These are phyloP conservation scores for Hepsetus odoe DNA, from an alignment of 2,113 vertebrate genomes.

Conservation along the genomic window DNA sequence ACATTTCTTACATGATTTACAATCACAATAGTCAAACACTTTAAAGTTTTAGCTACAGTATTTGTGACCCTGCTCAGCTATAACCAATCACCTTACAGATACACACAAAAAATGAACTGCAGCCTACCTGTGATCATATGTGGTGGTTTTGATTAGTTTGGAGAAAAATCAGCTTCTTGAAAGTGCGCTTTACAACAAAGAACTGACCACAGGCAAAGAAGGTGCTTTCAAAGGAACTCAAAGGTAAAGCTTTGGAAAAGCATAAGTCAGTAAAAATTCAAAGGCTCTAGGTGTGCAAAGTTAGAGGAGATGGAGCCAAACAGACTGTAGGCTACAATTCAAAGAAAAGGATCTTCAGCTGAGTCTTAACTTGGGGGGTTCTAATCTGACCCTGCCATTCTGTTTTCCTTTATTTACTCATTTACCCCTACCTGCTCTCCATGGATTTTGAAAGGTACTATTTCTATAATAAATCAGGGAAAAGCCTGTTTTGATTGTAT, in stretches of 20 bases:
- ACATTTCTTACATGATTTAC: too few species aligned
- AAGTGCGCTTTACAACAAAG: background rate
- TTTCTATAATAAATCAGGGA: background rate
- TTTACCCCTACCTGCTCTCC: background rate
- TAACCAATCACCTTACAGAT: background rate
- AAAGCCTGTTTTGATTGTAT: background rate
- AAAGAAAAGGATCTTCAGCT: background rate
- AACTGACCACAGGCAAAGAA: background rate
- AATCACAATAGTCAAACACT: too few species aligned
- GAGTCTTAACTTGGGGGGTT: background rate
- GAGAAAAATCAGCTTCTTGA: background rate
- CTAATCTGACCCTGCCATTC: background rate
- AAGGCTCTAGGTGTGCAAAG: slow-evolving; percentile 1
- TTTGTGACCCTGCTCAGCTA: too few species aligned
- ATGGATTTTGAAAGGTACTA: background rate
- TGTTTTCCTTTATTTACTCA: background rate
- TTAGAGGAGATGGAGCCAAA: background rate
- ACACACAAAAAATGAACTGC: background rate
- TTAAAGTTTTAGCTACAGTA: too few species aligned
- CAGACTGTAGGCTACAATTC: background rate
- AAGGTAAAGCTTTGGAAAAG: background rate
- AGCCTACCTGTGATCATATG: background rate
- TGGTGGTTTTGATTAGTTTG: background rate
- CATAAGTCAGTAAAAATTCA: background rate
- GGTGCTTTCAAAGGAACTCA: background rate